Percentiles rank a stretch among this genome's conserved stretches.
These are phyloP conservation scores for Cyanistes caeruleus DNA, from an alignment of 2,113 vertebrate species.

Conservation along the genomic window DNA sequence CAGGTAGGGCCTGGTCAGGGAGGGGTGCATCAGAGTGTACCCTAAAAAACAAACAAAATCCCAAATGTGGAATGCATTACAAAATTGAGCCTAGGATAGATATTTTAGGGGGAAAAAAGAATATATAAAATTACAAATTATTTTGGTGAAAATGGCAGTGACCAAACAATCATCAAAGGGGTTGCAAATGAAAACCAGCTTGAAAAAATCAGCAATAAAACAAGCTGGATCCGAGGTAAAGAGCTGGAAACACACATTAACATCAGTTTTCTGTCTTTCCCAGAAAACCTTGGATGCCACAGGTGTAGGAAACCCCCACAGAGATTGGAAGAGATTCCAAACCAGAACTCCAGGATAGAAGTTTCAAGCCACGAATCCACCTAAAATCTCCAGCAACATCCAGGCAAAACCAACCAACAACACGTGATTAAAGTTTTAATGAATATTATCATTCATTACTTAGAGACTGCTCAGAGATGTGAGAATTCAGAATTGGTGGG, in stretches of 20 bases:
- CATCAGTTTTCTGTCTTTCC: neutral
- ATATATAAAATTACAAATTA: fast-evolving
- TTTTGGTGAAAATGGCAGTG: neutral
- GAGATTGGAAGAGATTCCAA: neutral
- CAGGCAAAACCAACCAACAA: neutral
- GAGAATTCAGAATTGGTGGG: neutral
- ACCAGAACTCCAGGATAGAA: neutral
- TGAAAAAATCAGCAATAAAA: neutral
- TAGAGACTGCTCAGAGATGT: neutral
- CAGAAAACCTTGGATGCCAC: neutral
- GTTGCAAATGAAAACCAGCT: neutral
- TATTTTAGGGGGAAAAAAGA: neutral
- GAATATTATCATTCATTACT: neutral
- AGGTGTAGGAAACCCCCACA: neutral
- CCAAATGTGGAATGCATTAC: fast-evolving
- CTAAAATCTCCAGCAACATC: neutral
- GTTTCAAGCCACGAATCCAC: neutral
- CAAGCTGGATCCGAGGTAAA: neutral
- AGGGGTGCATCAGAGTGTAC: constrained; percentile 97
- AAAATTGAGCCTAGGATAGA: neutral
- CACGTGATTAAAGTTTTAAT: neutral
- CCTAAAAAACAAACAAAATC: constrained; percentile 74
- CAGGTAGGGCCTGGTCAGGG: constrained; percentile 93
- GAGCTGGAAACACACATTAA: neutral
- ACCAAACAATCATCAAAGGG: neutral